Evolutionary conservation across 1,140 invertebrate genomes (phyloP).

Genomic region (Cryptotermes secundus): DNA sequence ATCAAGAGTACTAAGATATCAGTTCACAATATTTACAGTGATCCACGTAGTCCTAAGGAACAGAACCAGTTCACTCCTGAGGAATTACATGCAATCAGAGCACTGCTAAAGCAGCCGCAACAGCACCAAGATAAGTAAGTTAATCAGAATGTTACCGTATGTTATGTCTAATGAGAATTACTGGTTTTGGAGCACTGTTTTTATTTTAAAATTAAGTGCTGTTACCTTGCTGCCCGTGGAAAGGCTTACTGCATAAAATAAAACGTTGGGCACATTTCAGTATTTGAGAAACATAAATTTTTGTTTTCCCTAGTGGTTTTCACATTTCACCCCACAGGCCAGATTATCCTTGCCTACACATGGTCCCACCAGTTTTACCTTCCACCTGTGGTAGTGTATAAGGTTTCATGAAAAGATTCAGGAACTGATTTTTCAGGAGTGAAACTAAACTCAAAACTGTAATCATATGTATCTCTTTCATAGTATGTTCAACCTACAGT

Average conservation of each 20-base stretch:
- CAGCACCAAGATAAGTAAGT: not conserved
- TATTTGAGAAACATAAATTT: too few relatives aligned
- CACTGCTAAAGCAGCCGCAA: not conserved
- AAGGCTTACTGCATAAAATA: not conserved
- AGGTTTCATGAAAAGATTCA: too few relatives aligned
- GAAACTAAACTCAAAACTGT: too few relatives aligned
- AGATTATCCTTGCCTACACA: too few relatives aligned
- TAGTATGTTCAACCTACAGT: too few relatives aligned
- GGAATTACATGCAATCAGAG: not conserved
- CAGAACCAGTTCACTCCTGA: not conserved
- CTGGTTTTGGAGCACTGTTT: not conserved
- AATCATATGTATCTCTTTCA: too few relatives aligned
- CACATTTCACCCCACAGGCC: too few relatives aligned
- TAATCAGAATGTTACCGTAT: too few relatives aligned
- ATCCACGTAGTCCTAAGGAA: not conserved
- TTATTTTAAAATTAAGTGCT: not conserved
- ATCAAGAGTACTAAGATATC: not conserved
- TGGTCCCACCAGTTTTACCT: too few relatives aligned
- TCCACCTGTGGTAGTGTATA: too few relatives aligned
- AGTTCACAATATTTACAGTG: not conserved
- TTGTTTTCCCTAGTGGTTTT: too few relatives aligned
- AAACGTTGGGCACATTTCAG: not conserved
- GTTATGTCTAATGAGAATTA: not conserved
- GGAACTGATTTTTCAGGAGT: too few relatives aligned
- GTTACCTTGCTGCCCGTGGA: not conserved